phyloP scores from a whole-genome alignment of 2,113 vertebrate genomes.

The Pollachius pollachius region DNA sequence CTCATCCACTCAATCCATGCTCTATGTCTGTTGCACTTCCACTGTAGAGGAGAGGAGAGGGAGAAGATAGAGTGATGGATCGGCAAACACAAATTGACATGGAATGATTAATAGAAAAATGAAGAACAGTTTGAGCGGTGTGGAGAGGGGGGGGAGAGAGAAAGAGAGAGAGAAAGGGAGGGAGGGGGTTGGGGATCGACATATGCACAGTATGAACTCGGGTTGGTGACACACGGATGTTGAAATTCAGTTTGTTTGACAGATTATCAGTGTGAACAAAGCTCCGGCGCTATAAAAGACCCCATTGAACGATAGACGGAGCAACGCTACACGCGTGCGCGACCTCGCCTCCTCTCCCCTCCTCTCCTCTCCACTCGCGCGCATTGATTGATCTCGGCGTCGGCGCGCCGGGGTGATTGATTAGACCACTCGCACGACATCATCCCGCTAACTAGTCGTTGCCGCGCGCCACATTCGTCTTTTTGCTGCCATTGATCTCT shows the following conservation, averaged over 20 bases:
- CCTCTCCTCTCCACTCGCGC: slow-evolving; percentile 29
- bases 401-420: slow-evolving; percentile 64
- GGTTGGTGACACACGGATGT: too few species aligned
- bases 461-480: slow-evolving; percentile 52
- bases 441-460: slow-evolving; percentile 67
- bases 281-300: slow-evolving; percentile 46
- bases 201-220: too few species aligned
- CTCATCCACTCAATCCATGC: slow-evolving; percentile 66
- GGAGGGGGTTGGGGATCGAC: not conserved
- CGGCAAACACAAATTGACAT: not conserved
- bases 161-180: not conserved
- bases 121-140: not conserved
- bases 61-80: not conserved
- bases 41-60: slow-evolving; percentile 38
- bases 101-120: slow-evolving; percentile 16
- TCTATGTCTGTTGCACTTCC: slow-evolving; percentile 4
- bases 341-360: slow-evolving; percentile 18
- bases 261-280: slow-evolving; percentile 21
- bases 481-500: slow-evolving; percentile 74
- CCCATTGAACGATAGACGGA: slow-evolving; percentile 25
- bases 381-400: slow-evolving; percentile 71
- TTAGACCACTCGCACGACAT: slow-evolving; percentile 69
- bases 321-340: slow-evolving; percentile 39
- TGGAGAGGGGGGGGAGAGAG: slow-evolving; percentile 4
- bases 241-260: too few species aligned